Percentiles rank a stretch among this genome's conserved stretches.
Conservation (phyloP, 2,113 vertebrate genomes). For the Perccottus glenii region DNA sequence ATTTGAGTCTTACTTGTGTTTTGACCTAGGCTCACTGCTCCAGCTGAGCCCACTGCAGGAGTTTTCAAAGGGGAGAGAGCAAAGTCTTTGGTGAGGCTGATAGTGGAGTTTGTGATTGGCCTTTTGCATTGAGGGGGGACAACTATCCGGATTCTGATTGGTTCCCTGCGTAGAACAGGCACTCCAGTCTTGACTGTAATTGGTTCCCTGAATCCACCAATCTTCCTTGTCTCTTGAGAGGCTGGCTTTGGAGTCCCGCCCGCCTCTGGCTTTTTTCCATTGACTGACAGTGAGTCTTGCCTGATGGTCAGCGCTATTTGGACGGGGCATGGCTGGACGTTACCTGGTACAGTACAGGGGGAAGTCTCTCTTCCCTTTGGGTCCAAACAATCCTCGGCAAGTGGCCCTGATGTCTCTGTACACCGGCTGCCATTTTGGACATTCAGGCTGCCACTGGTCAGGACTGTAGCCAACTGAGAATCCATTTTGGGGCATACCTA, state of each 20-base stretch:
- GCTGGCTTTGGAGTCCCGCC: slow-evolving; percentile 62
- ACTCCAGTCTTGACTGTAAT: slow-evolving; percentile 68
- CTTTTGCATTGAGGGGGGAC: slow-evolving; percentile 62
- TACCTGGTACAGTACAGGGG: slow-evolving; percentile 54
- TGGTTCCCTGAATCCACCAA: slow-evolving; percentile 62
- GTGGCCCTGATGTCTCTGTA: slow-evolving; percentile 54
- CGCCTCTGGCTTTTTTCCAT: slow-evolving; percentile 64
- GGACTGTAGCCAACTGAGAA: slow-evolving; percentile 75
- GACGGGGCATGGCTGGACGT: slow-evolving; percentile 53
- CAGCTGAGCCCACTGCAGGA: slow-evolving; percentile 39
- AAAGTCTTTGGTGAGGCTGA: slow-evolving; percentile 70
- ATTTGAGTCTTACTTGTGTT: slow-evolving; percentile 23
- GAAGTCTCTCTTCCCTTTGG: slow-evolving; percentile 45
- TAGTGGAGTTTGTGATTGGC: slow-evolving; percentile 60
- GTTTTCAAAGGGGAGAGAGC: slow-evolving; percentile 28
- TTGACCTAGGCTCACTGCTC: slow-evolving; percentile 16
- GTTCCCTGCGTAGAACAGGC: slow-evolving; percentile 63
- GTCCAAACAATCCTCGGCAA: slow-evolving; percentile 44
- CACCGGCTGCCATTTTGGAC: slow-evolving; percentile 69
- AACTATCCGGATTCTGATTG: slow-evolving; percentile 73
- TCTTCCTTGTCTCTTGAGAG: slow-evolving; percentile 62
- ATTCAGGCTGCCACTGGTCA: slow-evolving; percentile 73
- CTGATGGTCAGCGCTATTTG: slow-evolving; percentile 54
- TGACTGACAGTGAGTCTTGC: slow-evolving; percentile 63
- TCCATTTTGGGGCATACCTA: slow-evolving; percentile 78